Evolutionary conservation across 2,888 invertebrate genomes (phyloP).

Genomic region (Cylloceria caligata): DNA sequence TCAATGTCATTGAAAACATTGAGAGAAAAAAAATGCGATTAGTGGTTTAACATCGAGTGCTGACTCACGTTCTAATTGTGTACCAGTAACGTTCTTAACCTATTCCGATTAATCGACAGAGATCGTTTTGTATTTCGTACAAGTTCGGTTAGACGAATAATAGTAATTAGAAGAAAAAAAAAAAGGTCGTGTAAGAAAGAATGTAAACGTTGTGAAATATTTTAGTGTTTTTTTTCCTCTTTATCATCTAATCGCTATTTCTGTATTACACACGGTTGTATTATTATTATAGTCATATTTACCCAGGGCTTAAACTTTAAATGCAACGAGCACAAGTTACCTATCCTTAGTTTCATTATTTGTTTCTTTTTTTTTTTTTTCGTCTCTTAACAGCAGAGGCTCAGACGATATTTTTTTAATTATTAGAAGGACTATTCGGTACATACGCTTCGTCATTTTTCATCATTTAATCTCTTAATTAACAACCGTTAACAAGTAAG

Average conservation of each 20-base stretch:
- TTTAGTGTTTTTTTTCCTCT: slow-evolving; percentile 23
- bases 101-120: slow-evolving; percentile 44
- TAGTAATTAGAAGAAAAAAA: slow-evolving; percentile 10
- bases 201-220: slow-evolving; percentile 50
- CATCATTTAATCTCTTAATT: slow-evolving; percentile 72
- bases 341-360: slow-evolving; percentile 58
- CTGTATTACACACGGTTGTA: slow-evolving; percentile 69
- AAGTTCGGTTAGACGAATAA: slow-evolving; percentile 40
- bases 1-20: too few relatives aligned
- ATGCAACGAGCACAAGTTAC: slow-evolving; percentile 71
- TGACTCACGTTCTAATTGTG: slow-evolving; percentile 23
- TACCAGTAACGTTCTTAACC: slow-evolving; percentile 32
- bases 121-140: slow-evolving; percentile 37
- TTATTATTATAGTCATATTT: slow-evolving; percentile 75
- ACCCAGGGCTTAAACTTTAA: slow-evolving; percentile 76
- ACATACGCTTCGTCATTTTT: slow-evolving; percentile 59
- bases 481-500: slow-evolving; percentile 78
- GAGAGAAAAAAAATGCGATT: slow-evolving; percentile 37
- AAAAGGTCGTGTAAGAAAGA: slow-evolving; percentile 49
- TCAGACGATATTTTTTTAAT: slow-evolving; percentile 51
- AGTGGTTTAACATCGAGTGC: slow-evolving; percentile 31
- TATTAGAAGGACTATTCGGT: slow-evolving; percentile 67
- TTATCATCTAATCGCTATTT: slow-evolving; percentile 62
- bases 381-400: slow-evolving; percentile 52
- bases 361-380: slow-evolving; percentile 30